These are phyloP conservation scores for Crenuchus spilurus DNA, from an alignment of 2,797 vertebrate species.

Conservation along the genomic window DNA sequence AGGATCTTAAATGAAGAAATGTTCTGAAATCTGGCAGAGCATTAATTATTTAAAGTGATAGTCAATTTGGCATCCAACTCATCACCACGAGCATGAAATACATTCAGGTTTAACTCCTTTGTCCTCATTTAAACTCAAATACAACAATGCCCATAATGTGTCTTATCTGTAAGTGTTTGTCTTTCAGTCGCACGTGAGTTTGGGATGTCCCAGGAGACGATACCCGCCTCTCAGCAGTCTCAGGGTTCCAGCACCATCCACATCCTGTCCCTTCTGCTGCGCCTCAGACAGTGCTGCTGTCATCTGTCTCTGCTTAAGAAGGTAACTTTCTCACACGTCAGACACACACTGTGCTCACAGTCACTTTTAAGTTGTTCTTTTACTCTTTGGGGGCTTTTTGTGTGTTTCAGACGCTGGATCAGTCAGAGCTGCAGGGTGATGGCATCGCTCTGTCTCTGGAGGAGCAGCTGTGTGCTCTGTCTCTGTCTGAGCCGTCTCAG, in stretches of 20 bases:
- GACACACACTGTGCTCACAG: not conserved
- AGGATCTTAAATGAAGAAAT: too few relatives aligned
- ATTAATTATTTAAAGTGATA: too few relatives aligned
- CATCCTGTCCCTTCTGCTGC: slow-evolving; percentile 89
- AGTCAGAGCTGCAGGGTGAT: slow-evolving; percentile 83
- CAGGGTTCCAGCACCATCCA: slow-evolving; percentile 82
- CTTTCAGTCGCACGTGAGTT: slow-evolving; percentile 85
- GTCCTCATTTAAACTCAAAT: too few relatives aligned
- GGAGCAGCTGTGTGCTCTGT: slow-evolving; percentile 89
- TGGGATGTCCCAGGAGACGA: slow-evolving; percentile 65
- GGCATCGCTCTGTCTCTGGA: slow-evolving; percentile 88
- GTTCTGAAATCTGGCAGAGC: too few relatives aligned
- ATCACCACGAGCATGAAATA: too few relatives aligned
- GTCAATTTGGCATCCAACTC: too few relatives aligned
- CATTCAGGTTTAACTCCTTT: too few relatives aligned
- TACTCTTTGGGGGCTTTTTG: not conserved
- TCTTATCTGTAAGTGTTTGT: not conserved
- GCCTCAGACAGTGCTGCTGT: slow-evolving; percentile 94
- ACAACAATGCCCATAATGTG: not conserved
- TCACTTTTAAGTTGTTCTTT: not conserved
- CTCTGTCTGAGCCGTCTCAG: slow-evolving; percentile 76
- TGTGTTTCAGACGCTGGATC: slow-evolving; percentile 84
- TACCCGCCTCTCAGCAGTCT: slow-evolving; percentile 28
- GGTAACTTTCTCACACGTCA: slow-evolving; percentile 68
- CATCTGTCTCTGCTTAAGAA: slow-evolving; percentile 91